phyloP scores from a whole-genome alignment of 1,140 invertebrate genomes.

The Temnothorax nylanderi region DNA sequence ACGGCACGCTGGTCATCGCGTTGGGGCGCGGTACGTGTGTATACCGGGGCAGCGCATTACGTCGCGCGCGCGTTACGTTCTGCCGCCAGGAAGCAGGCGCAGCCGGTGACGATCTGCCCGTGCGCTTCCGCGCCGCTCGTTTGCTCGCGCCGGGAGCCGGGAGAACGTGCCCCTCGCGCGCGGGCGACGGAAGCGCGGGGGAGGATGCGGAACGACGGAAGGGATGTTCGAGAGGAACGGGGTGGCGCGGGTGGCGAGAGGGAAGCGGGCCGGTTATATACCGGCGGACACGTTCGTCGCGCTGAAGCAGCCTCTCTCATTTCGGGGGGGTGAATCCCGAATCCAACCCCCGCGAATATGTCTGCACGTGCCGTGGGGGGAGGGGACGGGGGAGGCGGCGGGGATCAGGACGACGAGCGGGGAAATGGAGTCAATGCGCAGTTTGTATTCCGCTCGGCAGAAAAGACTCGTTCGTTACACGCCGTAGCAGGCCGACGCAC shows the following conservation, averaged over 20 bases:
- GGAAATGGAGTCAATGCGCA: slow-evolving; percentile 72
- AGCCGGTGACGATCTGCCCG: slow-evolving; percentile 66
- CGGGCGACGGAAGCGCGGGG: slow-evolving; percentile 25
- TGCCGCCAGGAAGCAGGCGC: slow-evolving; percentile 72
- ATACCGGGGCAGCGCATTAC: slow-evolving; percentile 61
- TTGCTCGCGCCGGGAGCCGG: not conserved
- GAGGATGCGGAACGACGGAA: not conserved
- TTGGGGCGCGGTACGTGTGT: slow-evolving; percentile 65
- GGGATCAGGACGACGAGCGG: not conserved
- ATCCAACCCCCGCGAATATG: slow-evolving; percentile 68
- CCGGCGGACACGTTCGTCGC: slow-evolving; percentile 64
- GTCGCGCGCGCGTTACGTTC: slow-evolving; percentile 60
- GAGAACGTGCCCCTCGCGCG: slow-evolving; percentile 65
- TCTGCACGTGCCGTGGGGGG: slow-evolving; percentile 70
- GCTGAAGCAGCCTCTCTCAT: slow-evolving; percentile 68
- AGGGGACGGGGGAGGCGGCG: not conserved
- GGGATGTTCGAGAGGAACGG: slow-evolving; percentile 42
- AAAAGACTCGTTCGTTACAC: slow-evolving; percentile 78
- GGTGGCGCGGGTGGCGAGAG: not conserved
- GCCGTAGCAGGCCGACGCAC: slow-evolving; percentile 57
- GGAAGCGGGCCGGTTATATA: slow-evolving; percentile 17
- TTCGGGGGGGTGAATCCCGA: slow-evolving; percentile 65
- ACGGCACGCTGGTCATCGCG: slow-evolving; percentile 70
- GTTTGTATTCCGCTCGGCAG: slow-evolving; percentile 78
- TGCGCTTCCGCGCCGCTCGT: slow-evolving; percentile 60